Percentiles rank a stretch among this genome's conserved stretches.
Evolutionary conservation across 2,113 vertebrate genomes (phyloP).

Genomic region (Hoplias malabaricus): DNA sequence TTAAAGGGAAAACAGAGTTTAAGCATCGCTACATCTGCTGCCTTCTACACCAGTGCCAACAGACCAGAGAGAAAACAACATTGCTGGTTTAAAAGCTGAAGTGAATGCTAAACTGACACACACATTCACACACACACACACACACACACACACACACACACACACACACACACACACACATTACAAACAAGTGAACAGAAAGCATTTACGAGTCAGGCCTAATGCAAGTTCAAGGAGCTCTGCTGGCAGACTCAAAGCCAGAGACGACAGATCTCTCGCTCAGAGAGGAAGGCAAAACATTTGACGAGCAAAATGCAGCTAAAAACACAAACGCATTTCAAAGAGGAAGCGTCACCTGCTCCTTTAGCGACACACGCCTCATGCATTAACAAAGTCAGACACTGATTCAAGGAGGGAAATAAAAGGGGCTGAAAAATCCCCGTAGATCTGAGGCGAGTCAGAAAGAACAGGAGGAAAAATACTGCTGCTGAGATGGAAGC

Average conservation of each 20-base stretch:
- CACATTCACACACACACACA: background rate
- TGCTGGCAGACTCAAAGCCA: background rate
- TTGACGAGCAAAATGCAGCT: conserved; percentile 26
- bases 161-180: background rate
- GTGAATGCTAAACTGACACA: background rate
- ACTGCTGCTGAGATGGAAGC: background rate
- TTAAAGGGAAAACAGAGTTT: too few species aligned
- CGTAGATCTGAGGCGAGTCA: background rate
- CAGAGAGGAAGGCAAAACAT: background rate
- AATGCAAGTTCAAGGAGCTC: conserved; percentile 2
- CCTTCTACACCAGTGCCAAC: too few species aligned
- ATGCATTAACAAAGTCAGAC: conserved; percentile 1
- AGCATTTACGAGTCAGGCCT: conserved; percentile 14
- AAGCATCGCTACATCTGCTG: too few species aligned
- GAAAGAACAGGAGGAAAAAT: background rate
- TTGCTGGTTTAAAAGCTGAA: too few species aligned
- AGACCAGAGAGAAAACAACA: too few species aligned
- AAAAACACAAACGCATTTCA: conserved; percentile 32
- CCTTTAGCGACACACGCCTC: background rate
- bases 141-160: background rate
- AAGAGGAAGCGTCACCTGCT: conserved; percentile 36
- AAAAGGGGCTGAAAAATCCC: background rate
- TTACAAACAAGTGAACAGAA: background rate
- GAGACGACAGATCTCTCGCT: background rate
- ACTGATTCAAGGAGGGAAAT: background rate